These are phyloP conservation scores for Ambastaia sidthimunki DNA, from an alignment of 2,797 vertebrate genomes.

Conservation along the genomic window DNA sequence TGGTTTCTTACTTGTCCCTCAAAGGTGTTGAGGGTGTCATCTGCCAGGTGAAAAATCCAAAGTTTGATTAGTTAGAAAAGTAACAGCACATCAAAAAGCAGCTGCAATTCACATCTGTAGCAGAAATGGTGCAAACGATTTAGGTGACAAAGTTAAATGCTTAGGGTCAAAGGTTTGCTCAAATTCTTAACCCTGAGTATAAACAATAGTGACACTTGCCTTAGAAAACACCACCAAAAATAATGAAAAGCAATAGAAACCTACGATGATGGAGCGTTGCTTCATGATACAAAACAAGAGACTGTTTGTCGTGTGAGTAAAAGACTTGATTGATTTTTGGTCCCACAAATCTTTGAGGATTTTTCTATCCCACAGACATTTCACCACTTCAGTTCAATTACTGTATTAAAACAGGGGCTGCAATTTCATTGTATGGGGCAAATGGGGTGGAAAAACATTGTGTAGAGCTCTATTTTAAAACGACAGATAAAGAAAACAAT, in stretches of 20 bases:
- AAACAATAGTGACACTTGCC: not conserved
- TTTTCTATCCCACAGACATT: conserved; percentile 34
- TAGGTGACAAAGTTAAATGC: not conserved
- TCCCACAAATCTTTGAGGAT: conserved; percentile 28
- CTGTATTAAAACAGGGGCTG: conserved; percentile 5
- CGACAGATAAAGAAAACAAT: conserved; percentile 39
- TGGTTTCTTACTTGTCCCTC: not conserved
- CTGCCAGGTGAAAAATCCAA: not conserved
- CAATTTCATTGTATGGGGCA: conserved; percentile 13
- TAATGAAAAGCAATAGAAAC: not conserved
- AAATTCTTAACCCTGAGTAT: not conserved
- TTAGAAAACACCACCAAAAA: not conserved
- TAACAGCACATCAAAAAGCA: not conserved
- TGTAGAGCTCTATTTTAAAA: not conserved
- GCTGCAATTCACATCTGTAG: not conserved
- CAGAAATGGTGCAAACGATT: conserved; percentile 10
- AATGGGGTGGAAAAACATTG: conserved; percentile 39
- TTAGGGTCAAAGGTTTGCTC: not conserved
- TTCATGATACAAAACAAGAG: conserved; percentile 10
- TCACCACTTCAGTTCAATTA: conserved; percentile 10
- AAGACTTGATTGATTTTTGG: conserved; percentile 30
- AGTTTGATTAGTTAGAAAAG: not conserved
- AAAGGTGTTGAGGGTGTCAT: not conserved
- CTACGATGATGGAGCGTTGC: not conserved
- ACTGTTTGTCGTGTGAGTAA: not conserved